Evolutionary conservation across 2,113 vertebrate genomes (phyloP), one percentile per base, ranked within the genome.

Genomic region (Ariopsis seemanni): DNA sequence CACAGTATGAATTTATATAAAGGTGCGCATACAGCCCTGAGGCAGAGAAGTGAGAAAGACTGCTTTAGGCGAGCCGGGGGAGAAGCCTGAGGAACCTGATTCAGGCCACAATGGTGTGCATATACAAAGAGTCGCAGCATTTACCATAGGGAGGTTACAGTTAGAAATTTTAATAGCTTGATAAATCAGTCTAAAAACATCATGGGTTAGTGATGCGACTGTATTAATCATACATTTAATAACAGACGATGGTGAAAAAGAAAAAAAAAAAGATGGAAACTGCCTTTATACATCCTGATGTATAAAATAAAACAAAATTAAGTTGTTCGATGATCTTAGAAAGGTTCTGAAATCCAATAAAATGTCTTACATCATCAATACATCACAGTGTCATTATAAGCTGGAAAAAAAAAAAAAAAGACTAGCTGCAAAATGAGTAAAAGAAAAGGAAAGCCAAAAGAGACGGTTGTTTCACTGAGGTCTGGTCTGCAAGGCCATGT

Each of bases 31-130:
- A 67, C 50, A 34, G 27, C 82, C 83, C 67, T 57, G 71, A 77
- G 86, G 86, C 83, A 42, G 80, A 52, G 83, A 60, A 69, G 74
- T 58, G 42, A 42, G n/a, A 50, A 52, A 84, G 81, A 52, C 34
- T 85, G 69, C 67, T 83, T 82, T 27, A 57, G 77, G 82, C 81
- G 25, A 65, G 85, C 83, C 86, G 58, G 67, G 83, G 82, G 78
- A 62, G 55, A 63, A 88, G 78, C 84, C 88, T 17, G 27, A 71
- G 71, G 77, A 87, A 69, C 17, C 48, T 72, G 22, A 84, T 17
- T 27, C 58, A 42, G 71, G 7, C 34, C 42, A 15, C n/a, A 83
- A 27, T 27, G 30, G 53, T 30, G 12, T 5, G 79, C 55, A 17
- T 27, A 84, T 60, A 42, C 86, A 69, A 34, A n/a, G 50, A 72